Evolutionary conservation across 1,140 invertebrate species (phyloP).

Genomic region (Drosophila willistoni): DNA sequence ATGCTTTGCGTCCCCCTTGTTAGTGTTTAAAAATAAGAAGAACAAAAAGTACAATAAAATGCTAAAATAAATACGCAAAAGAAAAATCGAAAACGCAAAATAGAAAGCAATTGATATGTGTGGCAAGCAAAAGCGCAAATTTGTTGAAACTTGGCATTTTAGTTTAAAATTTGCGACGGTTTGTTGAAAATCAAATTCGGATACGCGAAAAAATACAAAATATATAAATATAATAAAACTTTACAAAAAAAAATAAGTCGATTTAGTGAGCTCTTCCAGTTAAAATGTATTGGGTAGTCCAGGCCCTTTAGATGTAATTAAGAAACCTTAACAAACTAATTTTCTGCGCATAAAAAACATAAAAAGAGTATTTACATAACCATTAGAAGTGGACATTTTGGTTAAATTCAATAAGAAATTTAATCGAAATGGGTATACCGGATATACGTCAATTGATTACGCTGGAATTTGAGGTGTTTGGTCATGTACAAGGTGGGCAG

Average conservation of each 20-base stretch:
- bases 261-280: neutral
- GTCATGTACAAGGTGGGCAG: slow-evolving; percentile 91
- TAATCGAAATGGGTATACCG: slow-evolving; percentile 84
- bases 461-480: slow-evolving; percentile 94
- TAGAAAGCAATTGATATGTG: slow-evolving; percentile 79
- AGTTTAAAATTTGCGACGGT: slow-evolving; percentile 69
- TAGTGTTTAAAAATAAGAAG: slow-evolving; percentile 57
- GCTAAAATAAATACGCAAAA: slow-evolving; percentile 76
- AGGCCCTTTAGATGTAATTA: neutral
- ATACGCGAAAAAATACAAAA: slow-evolving; percentile 20
- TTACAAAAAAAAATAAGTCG: neutral
- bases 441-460: slow-evolving; percentile 87
- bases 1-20: slow-evolving; percentile 14
- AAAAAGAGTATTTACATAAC: slow-evolving; percentile 40
- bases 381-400: slow-evolving; percentile 21
- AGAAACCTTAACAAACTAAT: neutral
- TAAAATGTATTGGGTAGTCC: neutral
- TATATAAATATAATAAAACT: neutral
- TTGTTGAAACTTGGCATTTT: slow-evolving; percentile 67
- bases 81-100: slow-evolving; percentile 77
- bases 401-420: slow-evolving; percentile 12
- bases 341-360: neutral
- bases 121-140: slow-evolving; percentile 51
- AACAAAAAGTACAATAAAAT: slow-evolving; percentile 47
- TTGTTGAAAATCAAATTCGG: slow-evolving; percentile 65